Conservation (phyloP, 2,797 vertebrate genomes). For the Nasua narica region DNA sequence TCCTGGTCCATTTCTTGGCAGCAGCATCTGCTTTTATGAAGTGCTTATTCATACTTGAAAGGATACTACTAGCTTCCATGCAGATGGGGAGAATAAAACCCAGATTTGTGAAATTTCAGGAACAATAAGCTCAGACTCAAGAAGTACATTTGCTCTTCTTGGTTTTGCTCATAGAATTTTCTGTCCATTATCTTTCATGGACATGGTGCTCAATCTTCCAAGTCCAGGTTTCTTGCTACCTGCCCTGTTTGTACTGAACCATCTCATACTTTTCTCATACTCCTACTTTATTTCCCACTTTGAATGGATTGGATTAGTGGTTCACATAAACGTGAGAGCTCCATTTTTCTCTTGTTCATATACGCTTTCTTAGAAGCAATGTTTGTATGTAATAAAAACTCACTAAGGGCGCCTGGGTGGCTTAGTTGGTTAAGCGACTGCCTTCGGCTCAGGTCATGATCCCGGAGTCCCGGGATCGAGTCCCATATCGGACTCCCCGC, state of each 20-base stretch:
- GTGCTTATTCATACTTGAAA: background rate
- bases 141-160: background rate
- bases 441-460: too few species aligned
- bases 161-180: background rate
- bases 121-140: background rate
- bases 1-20: background rate
- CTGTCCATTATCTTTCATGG: background rate
- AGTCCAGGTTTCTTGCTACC: too few species aligned
- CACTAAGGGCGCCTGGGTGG: too few species aligned
- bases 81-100: background rate
- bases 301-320: background rate
- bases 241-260: background rate
- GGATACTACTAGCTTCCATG: background rate
- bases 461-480: too few species aligned
- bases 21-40: background rate
- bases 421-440: too few species aligned
- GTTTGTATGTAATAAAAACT: background rate
- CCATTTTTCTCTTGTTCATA: background rate
- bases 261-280: background rate
- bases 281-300: background rate
- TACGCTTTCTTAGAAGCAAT: background rate
- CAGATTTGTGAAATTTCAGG: background rate
- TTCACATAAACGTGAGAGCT: background rate
- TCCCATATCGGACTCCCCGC: too few species aligned
- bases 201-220: background rate